These are phyloP conservation scores for Loriculus beryllinus DNA, from an alignment of 2,797 vertebrate genomes.

Conservation along the genomic window DNA sequence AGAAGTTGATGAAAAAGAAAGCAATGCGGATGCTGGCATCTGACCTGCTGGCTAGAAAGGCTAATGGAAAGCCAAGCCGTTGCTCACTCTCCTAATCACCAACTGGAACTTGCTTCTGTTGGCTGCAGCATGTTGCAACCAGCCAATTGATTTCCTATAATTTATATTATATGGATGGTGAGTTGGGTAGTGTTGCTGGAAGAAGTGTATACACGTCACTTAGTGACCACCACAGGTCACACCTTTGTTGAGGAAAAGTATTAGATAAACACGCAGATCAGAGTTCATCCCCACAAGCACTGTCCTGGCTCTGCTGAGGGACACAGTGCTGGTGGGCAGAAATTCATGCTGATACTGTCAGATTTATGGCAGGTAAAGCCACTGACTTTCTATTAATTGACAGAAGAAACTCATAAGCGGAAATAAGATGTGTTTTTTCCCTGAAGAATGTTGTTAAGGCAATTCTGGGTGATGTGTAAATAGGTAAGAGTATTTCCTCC, in stretches of 20 bases:
- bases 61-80: not conserved
- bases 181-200: accelerated
- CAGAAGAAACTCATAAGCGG: not conserved
- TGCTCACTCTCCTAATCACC: not conserved
- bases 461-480: not conserved
- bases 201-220: accelerated
- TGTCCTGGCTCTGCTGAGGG: accelerated
- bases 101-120: not conserved
- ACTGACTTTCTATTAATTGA: not conserved
- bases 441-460: accelerated
- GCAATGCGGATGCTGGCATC: not conserved
- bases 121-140: not conserved
- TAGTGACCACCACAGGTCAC: not conserved
- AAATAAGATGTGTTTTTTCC: accelerated
- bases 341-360: not conserved
- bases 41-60: not conserved
- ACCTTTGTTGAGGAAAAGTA: not conserved
- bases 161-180: accelerated
- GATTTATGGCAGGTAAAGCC: not conserved
- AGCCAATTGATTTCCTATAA: not conserved
- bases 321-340: not conserved
- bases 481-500: accelerated
- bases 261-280: accelerated
- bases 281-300: accelerated
- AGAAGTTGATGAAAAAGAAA: not conserved